Evolutionary conservation across 1,140 invertebrate genomes (phyloP).

Genomic region (Zaprionus taronus): DNA sequence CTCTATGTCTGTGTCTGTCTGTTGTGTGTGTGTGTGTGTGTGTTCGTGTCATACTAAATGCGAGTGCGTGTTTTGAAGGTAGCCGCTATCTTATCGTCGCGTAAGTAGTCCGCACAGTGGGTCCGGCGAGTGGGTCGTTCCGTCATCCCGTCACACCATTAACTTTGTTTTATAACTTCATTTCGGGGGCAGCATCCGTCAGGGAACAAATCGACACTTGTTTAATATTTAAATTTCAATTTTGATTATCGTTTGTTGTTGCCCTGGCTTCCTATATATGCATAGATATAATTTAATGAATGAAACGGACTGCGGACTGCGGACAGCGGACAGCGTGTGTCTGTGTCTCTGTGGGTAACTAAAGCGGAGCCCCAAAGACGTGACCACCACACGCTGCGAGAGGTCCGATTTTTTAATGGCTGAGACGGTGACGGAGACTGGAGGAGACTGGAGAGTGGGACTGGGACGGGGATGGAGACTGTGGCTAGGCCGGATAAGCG

Average conservation of each 20-base stretch:
- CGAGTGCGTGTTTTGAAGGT: slow-evolving; percentile 53
- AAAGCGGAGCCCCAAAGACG: slow-evolving; percentile 24
- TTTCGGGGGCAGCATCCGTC: slow-evolving; percentile 40
- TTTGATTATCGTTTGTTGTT: slow-evolving; percentile 35
- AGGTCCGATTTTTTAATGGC: slow-evolving; percentile 51
- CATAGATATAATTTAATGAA: slow-evolving; percentile 54
- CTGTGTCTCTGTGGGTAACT: slow-evolving; percentile 51
- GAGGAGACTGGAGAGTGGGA: no score
- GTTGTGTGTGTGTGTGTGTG: background rate
- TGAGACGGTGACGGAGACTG: background rate
- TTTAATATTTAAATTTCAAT: slow-evolving; percentile 70
- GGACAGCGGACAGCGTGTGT: background rate
- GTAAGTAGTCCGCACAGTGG: slow-evolving; percentile 32
- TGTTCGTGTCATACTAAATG: slow-evolving; percentile 26
- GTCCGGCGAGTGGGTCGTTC: slow-evolving; percentile 27
- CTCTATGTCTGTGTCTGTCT: background rate
- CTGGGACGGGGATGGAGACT: background rate
- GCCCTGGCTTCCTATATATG: background rate
- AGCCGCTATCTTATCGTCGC: slow-evolving; percentile 71
- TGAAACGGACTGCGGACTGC: slow-evolving; percentile 34
- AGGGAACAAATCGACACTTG: slow-evolving; percentile 75
- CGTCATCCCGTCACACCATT: slow-evolving; percentile 58
- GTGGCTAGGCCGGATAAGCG: slow-evolving; percentile 45
- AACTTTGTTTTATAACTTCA: slow-evolving; percentile 80
- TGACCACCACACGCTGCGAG: slow-evolving; percentile 70